These are phyloP conservation scores for Eupristina koningsbergeri DNA, from an alignment of 1,140 invertebrate species.

Conservation along the genomic window DNA sequence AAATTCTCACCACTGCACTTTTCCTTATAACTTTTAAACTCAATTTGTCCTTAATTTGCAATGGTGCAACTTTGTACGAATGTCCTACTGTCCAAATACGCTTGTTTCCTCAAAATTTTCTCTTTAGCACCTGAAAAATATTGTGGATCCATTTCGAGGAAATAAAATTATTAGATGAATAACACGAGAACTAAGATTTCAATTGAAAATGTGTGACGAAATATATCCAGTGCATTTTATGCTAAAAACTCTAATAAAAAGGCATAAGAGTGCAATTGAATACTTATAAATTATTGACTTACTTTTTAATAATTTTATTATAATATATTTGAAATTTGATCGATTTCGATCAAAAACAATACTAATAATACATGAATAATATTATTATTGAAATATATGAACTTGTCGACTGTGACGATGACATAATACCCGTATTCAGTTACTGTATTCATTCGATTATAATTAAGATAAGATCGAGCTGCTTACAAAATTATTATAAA, in stretches of 20 bases:
- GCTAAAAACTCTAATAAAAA: background rate
- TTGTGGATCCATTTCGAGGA: too few species aligned
- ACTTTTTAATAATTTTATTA: background rate
- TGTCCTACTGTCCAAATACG: too few species aligned
- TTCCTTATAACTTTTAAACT: too few species aligned
- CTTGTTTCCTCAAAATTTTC: too few species aligned
- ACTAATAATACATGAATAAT: conserved; percentile 2
- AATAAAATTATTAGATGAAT: too few species aligned
- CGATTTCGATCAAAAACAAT: conserved; percentile 6
- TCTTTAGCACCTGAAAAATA: too few species aligned
- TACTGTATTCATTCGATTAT: background rate
- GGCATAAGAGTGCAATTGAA: too few species aligned
- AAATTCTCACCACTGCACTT: too few species aligned
- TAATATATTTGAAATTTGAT: background rate
- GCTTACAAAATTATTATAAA: conserved; percentile 25
- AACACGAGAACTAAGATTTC: background rate
- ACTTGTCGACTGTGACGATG: background rate
- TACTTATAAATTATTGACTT: background rate
- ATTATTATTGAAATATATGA: background rate
- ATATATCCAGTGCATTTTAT: background rate
- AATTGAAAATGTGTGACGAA: background rate
- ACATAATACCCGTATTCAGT: background rate
- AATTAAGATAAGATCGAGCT: conserved; percentile 9
- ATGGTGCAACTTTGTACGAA: too few species aligned
- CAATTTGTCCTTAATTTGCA: too few species aligned